phyloP scores from a whole-genome alignment of 2,797 vertebrate genomes.

The Sebastes diaconus region DNA sequence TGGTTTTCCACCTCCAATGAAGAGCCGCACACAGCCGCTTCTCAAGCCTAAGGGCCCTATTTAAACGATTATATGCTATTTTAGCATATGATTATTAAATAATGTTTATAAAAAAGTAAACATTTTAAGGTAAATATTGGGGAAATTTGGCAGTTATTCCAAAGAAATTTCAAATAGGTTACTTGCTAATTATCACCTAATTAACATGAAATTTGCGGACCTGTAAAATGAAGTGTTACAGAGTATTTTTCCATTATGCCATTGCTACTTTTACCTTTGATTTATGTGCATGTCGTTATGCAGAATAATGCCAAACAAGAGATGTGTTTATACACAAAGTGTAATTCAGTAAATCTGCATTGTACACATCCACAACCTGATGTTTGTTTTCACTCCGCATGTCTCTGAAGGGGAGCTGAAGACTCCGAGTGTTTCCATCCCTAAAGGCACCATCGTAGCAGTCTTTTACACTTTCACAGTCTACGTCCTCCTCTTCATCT shows the following conservation, averaged over 20 bases:
- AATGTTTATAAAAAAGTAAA: too few species aligned
- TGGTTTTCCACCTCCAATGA: too few species aligned
- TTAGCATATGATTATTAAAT: too few species aligned
- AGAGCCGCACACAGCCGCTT: too few species aligned
- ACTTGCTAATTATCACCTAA: too few species aligned
- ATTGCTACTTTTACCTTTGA: background rate
- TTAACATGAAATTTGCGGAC: too few species aligned
- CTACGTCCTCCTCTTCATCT: slow-evolving; percentile 88
- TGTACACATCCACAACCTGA: background rate
- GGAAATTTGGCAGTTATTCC: too few species aligned
- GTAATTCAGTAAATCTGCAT: background rate
- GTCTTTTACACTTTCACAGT: slow-evolving; percentile 89
- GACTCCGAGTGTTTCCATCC: slow-evolving; percentile 91
- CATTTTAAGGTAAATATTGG: too few species aligned
- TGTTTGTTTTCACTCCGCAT: slow-evolving; percentile 4
- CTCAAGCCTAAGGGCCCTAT: too few species aligned
- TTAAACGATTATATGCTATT: too few species aligned
- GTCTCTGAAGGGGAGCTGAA: slow-evolving; percentile 87
- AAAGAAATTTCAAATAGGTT: too few species aligned
- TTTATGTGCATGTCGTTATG: background rate
- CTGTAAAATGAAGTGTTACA: too few species aligned
- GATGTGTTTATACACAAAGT: background rate
- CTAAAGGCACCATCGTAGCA: slow-evolving; percentile 89
- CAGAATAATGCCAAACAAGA: background rate
- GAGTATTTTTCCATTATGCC: background rate